Evolutionary conservation across 2,113 vertebrate genomes (phyloP).

Genomic region (Diadophis punctatus): DNA sequence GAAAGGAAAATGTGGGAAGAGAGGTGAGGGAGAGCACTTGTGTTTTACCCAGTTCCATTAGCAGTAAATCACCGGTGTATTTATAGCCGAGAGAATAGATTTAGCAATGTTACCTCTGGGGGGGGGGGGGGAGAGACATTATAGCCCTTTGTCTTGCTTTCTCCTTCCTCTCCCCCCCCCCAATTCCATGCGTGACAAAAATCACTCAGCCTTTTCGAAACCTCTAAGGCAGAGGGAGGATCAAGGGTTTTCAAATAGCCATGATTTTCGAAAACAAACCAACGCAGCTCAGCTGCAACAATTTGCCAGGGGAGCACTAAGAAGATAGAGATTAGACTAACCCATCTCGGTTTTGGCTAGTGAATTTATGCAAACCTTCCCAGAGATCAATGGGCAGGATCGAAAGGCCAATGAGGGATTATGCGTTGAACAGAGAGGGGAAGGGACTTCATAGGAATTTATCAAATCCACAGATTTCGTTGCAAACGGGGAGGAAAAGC

Average conservation of each 20-base stretch:
- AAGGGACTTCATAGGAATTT: neutral
- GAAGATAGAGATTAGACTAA: neutral
- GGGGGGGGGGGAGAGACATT: fast-evolving
- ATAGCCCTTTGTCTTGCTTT: neutral
- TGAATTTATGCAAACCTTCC: neutral
- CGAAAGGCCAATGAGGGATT: neutral
- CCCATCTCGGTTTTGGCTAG: neutral
- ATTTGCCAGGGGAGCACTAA: no score
- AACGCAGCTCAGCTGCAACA: neutral
- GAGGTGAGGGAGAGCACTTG: no score
- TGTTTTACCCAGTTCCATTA: neutral
- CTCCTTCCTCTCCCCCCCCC: no score
- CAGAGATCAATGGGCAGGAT: neutral
- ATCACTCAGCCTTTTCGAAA: slow-evolving; percentile 10
- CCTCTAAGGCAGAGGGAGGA: neutral
- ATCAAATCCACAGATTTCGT: neutral
- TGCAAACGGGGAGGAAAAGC: neutral
- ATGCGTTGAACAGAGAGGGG: neutral
- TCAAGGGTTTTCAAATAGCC: neutral
- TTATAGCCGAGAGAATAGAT: neutral
- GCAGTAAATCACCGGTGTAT: neutral
- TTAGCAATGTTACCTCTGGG: neutral
- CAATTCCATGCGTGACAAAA: neutral
- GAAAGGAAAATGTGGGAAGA: neutral
- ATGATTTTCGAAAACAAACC: neutral